A percentile compares a stretch with the other conserved stretches of the same genome.
Conservation (phyloP, 2,888 invertebrate species). For the Cephus runcator region DNA sequence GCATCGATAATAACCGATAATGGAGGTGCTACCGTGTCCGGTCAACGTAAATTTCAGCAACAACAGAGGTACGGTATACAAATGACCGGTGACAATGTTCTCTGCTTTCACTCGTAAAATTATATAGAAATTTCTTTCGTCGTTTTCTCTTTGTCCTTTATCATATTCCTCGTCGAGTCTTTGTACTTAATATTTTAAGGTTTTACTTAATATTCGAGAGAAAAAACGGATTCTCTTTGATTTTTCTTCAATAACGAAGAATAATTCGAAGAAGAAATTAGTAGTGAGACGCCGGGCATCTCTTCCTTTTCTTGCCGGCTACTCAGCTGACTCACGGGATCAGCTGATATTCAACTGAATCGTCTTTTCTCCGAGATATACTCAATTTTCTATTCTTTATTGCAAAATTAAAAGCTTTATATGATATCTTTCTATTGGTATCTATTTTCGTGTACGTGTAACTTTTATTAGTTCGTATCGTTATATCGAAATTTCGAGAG, state of each 20-base stretch:
- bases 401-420: background rate
- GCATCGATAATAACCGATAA: constrained; percentile 64
- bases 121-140: background rate
- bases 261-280: background rate
- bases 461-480: background rate
- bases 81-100: background rate
- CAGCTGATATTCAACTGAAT: constrained; percentile 31
- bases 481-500: background rate
- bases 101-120: background rate
- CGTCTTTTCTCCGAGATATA: background rate
- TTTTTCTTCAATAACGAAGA: background rate
- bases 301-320: constrained; percentile 14
- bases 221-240: background rate
- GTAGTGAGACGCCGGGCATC: background rate
- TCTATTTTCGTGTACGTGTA: background rate
- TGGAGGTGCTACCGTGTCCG: constrained; percentile 84
- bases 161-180: background rate
- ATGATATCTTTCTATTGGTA: background rate
- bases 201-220: background rate
- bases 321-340: constrained; percentile 34
- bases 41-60: constrained; percentile 82
- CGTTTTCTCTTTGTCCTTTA: background rate
- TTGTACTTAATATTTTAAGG: background rate
- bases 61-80: constrained; percentile 74
- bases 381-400: background rate